A percentile compares a stretch with the other conserved stretches of the same genome.
phyloP scores from a whole-genome alignment of 2,113 vertebrate species.

The Oriolus oriolus region DNA sequence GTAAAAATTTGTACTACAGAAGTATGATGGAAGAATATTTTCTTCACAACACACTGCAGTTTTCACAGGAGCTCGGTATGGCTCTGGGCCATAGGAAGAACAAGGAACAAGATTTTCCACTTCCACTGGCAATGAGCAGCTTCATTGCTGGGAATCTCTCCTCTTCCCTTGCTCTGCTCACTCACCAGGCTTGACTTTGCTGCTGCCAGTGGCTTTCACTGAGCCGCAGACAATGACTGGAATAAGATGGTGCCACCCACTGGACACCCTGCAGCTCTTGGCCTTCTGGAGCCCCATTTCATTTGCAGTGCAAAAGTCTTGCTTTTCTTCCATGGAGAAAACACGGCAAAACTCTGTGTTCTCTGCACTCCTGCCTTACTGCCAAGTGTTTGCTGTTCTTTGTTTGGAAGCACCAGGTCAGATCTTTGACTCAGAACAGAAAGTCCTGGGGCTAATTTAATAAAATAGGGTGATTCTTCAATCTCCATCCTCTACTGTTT shows the following conservation, averaged over 20 bases:
- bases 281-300: not conserved
- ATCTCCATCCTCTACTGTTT: not conserved
- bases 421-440: not conserved
- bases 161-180: not conserved
- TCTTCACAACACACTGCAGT: not conserved
- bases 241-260: not conserved
- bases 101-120: not conserved
- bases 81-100: not conserved
- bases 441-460: constrained; percentile 25
- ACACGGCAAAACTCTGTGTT: not conserved
- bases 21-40: not conserved
- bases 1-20: not conserved
- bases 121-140: not conserved
- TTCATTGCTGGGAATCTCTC: not conserved
- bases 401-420: not conserved
- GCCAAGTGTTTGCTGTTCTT: not conserved
- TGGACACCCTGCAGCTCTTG: not conserved
- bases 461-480: constrained; percentile 28
- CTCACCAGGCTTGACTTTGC: not conserved
- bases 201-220: not conserved
- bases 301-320: not conserved
- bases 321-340: not conserved
- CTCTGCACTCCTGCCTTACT: not conserved
- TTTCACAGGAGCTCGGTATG: not conserved
- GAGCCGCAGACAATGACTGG: not conserved